Evolutionary conservation across 2,113 vertebrate genomes (phyloP).

Genomic region (Microtus richardsoni): DNA sequence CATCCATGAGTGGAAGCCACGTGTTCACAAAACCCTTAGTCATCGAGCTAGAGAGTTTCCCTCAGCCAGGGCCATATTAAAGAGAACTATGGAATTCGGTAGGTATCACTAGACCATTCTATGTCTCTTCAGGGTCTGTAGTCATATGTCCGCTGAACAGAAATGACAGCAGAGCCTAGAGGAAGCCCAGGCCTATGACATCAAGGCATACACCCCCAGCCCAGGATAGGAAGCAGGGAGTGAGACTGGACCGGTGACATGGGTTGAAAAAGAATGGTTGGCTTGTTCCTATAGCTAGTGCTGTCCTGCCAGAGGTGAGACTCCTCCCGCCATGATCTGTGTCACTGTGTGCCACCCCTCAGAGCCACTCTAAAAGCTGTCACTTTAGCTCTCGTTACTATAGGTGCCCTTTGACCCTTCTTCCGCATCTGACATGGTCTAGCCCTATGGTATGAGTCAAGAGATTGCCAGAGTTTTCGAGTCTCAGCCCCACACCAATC

Average conservation of each 20-base stretch:
- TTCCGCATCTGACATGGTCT: background rate
- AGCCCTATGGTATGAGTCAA: background rate
- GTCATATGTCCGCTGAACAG: background rate
- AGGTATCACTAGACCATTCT: background rate
- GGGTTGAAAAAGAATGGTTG: background rate
- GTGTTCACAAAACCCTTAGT: background rate
- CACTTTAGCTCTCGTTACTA: background rate
- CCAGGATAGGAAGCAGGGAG: background rate
- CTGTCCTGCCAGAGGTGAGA: background rate
- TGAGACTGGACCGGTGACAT: background rate
- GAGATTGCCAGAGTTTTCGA: background rate
- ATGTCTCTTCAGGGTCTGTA: background rate
- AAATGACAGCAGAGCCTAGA: background rate
- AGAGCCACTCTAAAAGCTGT: background rate
- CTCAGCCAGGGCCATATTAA: background rate
- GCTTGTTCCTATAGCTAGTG: background rate
- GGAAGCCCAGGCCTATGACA: no score
- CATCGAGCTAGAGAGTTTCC: background rate
- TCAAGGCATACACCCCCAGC: background rate
- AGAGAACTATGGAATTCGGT: background rate
- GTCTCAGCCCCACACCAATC: rapidly evolving
- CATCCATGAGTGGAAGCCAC: background rate
- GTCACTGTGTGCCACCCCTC: background rate
- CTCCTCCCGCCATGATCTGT: background rate
- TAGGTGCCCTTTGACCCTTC: no score